These are phyloP conservation scores for Dendrocincla fuliginosa DNA, from an alignment of 2,797 vertebrate species.

Conservation along the genomic window DNA sequence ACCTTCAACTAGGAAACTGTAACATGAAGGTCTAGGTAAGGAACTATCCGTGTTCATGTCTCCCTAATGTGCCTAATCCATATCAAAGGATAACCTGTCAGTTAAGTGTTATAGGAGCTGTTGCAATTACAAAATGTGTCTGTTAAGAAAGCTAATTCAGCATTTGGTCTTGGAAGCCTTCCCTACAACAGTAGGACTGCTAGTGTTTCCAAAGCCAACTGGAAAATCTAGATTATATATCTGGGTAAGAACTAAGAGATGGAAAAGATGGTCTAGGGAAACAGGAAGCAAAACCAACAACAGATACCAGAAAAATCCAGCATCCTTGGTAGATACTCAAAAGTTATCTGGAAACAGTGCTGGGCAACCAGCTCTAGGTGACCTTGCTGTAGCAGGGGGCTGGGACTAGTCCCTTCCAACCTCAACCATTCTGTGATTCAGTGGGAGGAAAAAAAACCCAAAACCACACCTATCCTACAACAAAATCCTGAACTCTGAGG, in stretches of 20 bases:
- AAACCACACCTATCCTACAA: neutral
- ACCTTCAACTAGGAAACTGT: neutral
- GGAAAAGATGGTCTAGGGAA: neutral
- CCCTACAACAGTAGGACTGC: neutral
- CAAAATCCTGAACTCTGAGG: neutral
- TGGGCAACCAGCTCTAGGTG: neutral
- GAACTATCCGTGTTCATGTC: neutral
- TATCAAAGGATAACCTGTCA: neutral
- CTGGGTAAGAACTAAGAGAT: neutral
- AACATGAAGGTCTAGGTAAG: neutral
- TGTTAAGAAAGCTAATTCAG: neutral
- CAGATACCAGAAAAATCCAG: neutral
- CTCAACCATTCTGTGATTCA: neutral
- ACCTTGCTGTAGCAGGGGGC: neutral
- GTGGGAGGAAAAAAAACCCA: neutral
- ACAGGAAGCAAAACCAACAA: neutral
- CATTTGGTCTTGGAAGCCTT: neutral
- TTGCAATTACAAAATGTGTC: neutral
- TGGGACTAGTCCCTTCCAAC: neutral
- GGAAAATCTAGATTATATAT: neutral
- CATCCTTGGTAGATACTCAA: neutral
- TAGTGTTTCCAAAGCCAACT: neutral
- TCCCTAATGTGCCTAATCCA: neutral
- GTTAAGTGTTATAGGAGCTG: neutral
- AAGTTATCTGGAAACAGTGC: neutral